Evolutionary conservation across 2,797 vertebrate species (phyloP).

Genomic region (Hafferia zeledoni): DNA sequence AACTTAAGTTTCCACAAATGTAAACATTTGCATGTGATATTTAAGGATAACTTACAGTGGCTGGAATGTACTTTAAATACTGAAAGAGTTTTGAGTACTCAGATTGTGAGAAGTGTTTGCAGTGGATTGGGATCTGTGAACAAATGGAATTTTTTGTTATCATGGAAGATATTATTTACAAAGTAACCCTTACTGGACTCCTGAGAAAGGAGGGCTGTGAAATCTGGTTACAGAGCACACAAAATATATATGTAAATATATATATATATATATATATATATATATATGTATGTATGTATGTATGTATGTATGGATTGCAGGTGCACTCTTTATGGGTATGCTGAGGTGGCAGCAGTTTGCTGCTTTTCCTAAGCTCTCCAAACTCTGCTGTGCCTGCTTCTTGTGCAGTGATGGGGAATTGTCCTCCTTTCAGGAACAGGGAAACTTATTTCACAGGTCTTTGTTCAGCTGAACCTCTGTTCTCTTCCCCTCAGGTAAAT

Average conservation of each 20-base stretch:
- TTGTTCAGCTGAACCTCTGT: not conserved
- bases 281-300: not conserved
- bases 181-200: not conserved
- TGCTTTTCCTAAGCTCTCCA: not conserved
- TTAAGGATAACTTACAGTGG: slow-evolving; percentile 4
- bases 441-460: not conserved
- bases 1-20: not conserved
- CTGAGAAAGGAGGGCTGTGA: not conserved
- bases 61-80: slow-evolving; percentile 17
- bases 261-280: not conserved
- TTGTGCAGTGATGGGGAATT: not conserved
- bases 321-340: not conserved
- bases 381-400: not conserved
- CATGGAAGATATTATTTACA: slow-evolving; percentile 11
- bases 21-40: not conserved
- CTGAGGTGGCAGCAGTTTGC: not conserved
- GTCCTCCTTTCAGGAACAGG: not conserved
- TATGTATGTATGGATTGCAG: not conserved
- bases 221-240: not conserved
- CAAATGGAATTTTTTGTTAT: slow-evolving; percentile 24
- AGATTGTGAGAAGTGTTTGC: slow-evolving; percentile 46
- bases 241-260: not conserved
- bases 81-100: not conserved
- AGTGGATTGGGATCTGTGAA: not conserved
- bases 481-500: not conserved